These are phyloP conservation scores for Sturnira hondurensis DNA, from an alignment of 2,113 vertebrate species.

Conservation along the genomic window DNA sequence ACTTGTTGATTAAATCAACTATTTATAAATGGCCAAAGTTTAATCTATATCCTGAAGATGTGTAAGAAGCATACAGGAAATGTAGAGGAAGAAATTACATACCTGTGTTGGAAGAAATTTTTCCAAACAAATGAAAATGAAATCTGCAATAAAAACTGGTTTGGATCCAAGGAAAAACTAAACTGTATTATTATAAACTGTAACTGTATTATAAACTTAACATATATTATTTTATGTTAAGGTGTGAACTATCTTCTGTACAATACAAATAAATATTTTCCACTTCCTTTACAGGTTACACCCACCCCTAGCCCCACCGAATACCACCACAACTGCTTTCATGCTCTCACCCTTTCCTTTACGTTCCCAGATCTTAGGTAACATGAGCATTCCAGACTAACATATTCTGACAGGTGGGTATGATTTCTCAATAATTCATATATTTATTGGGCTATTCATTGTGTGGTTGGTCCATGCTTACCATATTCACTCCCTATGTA, in stretches of 20 bases:
- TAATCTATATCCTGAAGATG: conserved; percentile 21
- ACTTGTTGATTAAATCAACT: conserved; percentile 54
- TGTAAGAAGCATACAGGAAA: neutral
- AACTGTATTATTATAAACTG: too few species aligned
- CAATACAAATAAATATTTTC: neutral
- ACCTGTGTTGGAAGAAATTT: neutral
- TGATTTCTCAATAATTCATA: neutral
- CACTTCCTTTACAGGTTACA: neutral
- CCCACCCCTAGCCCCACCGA: accelerated
- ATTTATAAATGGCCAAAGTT: conserved; percentile 56
- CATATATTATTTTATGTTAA: neutral
- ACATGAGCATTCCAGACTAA: neutral
- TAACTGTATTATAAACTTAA: too few species aligned
- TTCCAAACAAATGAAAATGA: conserved; percentile 22
- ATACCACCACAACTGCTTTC: neutral
- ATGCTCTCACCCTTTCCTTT: neutral
- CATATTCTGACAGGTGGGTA: neutral
- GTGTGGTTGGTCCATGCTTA: neutral
- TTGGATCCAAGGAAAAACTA: neutral
- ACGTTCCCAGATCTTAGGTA: neutral
- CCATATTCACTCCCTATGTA: neutral
- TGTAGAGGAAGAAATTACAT: neutral
- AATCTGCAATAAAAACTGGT: conserved; percentile 5
- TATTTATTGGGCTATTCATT: neutral
- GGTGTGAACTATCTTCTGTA: neutral